Conservation (phyloP, 2,113 vertebrate species). For the Tilapia sparmanii region DNA sequence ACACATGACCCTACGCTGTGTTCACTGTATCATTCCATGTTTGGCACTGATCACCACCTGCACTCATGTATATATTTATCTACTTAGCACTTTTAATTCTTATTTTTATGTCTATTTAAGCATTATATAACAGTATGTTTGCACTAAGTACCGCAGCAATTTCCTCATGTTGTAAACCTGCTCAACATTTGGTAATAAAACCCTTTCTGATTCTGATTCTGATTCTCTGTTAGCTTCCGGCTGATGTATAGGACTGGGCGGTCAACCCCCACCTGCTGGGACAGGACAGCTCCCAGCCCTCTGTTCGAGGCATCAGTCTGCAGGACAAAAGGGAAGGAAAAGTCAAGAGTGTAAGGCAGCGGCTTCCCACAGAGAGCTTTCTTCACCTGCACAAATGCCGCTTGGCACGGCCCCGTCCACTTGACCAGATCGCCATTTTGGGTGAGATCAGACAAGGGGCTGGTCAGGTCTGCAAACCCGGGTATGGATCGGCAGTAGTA, state of each 20-base stretch:
- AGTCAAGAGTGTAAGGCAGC: neutral
- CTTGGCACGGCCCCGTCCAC: neutral
- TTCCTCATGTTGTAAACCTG: no score
- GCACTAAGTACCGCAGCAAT: no score
- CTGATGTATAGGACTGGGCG: neutral
- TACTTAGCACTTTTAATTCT: no score
- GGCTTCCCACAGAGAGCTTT: neutral
- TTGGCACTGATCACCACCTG: no score
- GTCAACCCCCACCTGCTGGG: neutral
- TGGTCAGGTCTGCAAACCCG: neutral
- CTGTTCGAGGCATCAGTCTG: neutral
- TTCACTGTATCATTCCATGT: no score
- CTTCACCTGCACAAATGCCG: neutral
- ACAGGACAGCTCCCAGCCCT: neutral
- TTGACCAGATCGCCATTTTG: neutral
- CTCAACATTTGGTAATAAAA: no score
- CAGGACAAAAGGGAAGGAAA: neutral
- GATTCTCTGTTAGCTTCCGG: neutral
- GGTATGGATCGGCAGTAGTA: neutral
- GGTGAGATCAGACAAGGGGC: neutral
- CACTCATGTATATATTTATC: no score
- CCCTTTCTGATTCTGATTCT: no score
- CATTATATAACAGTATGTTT: no score
- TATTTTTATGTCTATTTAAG: no score
- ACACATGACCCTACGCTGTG: no score